Percentiles rank a stretch among this genome's conserved stretches.
phyloP scores from a whole-genome alignment of 2,797 vertebrate genomes.

The Cottoperca gobio region DNA sequence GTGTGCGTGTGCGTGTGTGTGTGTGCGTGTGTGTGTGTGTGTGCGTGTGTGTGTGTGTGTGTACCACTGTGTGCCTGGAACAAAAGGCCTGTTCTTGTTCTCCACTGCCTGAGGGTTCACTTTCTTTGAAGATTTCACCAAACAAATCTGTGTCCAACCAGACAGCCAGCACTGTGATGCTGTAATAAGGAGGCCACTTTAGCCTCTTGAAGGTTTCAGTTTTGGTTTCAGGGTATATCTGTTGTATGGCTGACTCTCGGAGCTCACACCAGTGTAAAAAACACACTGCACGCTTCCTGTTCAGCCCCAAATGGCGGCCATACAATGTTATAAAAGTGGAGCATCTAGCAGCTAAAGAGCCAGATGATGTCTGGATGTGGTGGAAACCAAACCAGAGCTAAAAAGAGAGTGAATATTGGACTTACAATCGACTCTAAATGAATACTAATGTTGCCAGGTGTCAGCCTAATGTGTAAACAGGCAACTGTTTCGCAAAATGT shows the following conservation, averaged over 20 bases:
- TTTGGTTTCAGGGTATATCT: background rate
- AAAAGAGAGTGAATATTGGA: background rate
- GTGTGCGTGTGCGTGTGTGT: background rate
- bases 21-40: background rate
- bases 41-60: background rate
- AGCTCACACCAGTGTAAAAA: background rate
- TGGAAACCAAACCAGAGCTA: background rate
- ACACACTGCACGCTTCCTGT: background rate
- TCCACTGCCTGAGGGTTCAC: background rate
- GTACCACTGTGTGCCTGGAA: background rate
- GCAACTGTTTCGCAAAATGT: background rate
- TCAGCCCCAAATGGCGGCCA: background rate
- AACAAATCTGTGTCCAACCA: background rate
- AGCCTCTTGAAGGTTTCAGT: background rate
- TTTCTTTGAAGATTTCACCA: background rate
- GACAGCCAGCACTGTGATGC: background rate
- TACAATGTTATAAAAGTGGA: background rate
- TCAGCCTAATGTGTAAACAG: background rate
- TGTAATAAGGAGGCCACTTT: background rate
- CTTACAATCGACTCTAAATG: background rate
- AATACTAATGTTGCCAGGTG: background rate
- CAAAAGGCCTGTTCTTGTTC: background rate
- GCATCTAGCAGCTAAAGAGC: background rate
- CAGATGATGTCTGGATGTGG: background rate
- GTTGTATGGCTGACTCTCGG: too few species aligned